These are phyloP conservation scores for Bettongia penicillata DNA, from an alignment of 2,113 vertebrate species.

Conservation along the genomic window DNA sequence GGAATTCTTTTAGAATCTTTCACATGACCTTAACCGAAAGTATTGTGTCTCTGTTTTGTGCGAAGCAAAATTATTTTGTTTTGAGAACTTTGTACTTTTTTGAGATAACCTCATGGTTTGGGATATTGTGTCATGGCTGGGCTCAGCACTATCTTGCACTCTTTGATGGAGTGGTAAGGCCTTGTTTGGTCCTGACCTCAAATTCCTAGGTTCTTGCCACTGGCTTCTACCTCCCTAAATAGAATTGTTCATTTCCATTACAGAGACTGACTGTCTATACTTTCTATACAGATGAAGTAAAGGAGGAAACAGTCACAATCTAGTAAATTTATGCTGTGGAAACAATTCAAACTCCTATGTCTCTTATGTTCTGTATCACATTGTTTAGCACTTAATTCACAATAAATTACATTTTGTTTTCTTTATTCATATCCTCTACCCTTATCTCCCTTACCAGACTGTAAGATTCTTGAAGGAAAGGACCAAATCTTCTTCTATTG, in stretches of 20 bases:
- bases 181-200: not conserved
- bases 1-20: not conserved
- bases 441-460: not conserved
- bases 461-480: not conserved
- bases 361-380: not conserved
- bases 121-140: not conserved
- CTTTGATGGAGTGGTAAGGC: not conserved
- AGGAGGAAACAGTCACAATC: not conserved
- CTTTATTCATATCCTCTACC: not conserved
- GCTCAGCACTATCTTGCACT: not conserved
- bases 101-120: not conserved
- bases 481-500: not conserved
- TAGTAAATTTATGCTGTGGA: not conserved
- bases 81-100: not conserved
- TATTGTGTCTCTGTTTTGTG: not conserved
- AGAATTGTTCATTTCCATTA: not conserved
- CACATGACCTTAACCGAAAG: not conserved
- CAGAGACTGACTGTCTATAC: not conserved
- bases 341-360: not conserved
- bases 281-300: not conserved
- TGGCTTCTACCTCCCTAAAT: not conserved
- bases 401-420: not conserved
- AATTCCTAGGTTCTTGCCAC: not conserved
- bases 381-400: not conserved
- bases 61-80: slow-evolving; percentile 19